Base-by-base conservation (phyloP, 2,888 invertebrate genomes). In the Scotopteryx bipunctaria region DNA sequence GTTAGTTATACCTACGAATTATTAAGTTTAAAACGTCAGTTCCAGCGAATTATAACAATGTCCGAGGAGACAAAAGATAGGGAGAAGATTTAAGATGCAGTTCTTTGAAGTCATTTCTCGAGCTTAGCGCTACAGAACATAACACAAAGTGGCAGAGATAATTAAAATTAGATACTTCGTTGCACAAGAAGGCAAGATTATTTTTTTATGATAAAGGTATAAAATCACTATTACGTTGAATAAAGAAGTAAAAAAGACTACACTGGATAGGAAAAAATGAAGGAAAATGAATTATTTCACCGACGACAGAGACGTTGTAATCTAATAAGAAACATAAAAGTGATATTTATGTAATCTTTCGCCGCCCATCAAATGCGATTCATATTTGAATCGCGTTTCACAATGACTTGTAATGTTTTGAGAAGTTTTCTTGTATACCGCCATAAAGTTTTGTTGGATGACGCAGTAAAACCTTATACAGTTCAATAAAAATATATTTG, bases 401-500 rank as follows among this genome's bases (percentile, higher is more conserved):
- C 68, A 72, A 73, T 61, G 68, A 69, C 70, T 70, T 68, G 63
- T 65, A 70, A 64, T 67, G 66, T 66, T 73, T 67, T 58, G 55
- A 71, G 68, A 73, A 64, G 57, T 66, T 61, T 69, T 71, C 67
- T 71, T 73, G 71, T 71, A 71, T 69, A 67, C 60, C 64, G 65
- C 71, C 64, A 69, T 73, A 77, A 78, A 78, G 67, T 71, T 78
- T 76, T 78, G 77, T 80, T 67, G 69, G 67, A 78, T 70, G 70
- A 68, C 69, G 81, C 71, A 73, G 73, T 86, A 82, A 86, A 86
- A 81, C 75, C 73, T 73, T 80, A 80, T 76, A 76, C 70, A 72
- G 73, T 74, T 77, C 78, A 81, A 86, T 86, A 83, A 82, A 85
- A 83, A 76, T 76, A 79, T 78, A 76, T 78, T 70, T 81, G 72